A percentile compares a stretch with the other conserved stretches of the same genome.
Conservation (phyloP, 2,797 vertebrate species). For the Sarcoramphus papa region DNA sequence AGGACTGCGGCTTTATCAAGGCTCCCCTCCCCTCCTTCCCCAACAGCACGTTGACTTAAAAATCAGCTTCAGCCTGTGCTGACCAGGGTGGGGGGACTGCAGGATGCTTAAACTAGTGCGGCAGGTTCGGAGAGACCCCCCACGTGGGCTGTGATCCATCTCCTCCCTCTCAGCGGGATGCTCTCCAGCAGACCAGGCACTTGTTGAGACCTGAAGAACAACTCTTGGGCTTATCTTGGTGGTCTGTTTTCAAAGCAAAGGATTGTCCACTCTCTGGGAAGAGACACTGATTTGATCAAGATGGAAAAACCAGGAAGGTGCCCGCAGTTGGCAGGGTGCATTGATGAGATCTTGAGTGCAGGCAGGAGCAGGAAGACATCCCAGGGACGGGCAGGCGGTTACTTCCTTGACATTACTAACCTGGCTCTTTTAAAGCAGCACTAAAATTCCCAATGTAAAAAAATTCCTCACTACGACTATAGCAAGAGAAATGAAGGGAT, state of each 20-base stretch:
- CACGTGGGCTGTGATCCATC: accelerated
- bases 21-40: neutral
- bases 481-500: neutral
- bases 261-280: neutral
- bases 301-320: neutral
- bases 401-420: neutral
- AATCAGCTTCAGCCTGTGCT: neutral
- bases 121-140: neutral
- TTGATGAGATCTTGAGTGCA: neutral
- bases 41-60: neutral
- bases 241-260: neutral
- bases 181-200: neutral
- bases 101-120: neutral
- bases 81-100: neutral
- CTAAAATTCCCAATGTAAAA: neutral
- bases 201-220: neutral
- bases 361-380: neutral
- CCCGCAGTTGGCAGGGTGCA: accelerated
- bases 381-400: neutral
- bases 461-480: neutral
- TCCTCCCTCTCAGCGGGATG: neutral
- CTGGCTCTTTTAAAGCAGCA: neutral
- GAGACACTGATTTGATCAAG: neutral
- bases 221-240: neutral
- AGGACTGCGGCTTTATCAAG: neutral